phyloP scores from a whole-genome alignment of 1,140 invertebrate species.

The Saccostrea echinata region DNA sequence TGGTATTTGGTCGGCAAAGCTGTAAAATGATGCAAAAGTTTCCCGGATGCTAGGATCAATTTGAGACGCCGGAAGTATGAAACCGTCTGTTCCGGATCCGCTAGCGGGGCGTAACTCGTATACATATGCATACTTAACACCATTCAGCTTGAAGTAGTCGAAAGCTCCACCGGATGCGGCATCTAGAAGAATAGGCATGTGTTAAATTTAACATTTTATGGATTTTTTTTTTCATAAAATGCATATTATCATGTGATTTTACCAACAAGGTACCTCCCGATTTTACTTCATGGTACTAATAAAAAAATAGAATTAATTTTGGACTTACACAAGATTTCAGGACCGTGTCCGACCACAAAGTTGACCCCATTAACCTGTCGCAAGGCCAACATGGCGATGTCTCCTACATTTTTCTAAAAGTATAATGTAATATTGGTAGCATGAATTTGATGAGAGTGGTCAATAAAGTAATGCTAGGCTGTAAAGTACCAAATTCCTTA shows the following conservation, averaged over 20 bases:
- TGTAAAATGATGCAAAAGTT: conserved; percentile 43
- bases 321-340: not conserved
- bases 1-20: conserved; percentile 43
- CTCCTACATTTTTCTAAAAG: not conserved
- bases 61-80: conserved; percentile 45
- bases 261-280: not conserved
- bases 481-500: no score
- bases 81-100: conserved; percentile 10
- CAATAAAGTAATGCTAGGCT: no score
- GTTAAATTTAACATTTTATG: not conserved
- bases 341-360: not conserved
- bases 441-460: not conserved
- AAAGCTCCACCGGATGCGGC: conserved; percentile 55
- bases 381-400: not conserved
- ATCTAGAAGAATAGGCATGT: not conserved
- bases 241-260: not conserved
- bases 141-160: conserved; percentile 53
- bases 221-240: not conserved
- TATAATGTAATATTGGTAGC: not conserved
- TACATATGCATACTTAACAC: conserved; percentile 53
- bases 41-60: conserved; percentile 50
- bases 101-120: conserved; percentile 57
- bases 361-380: not conserved
- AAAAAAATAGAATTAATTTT: not conserved
- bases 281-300: not conserved